Evolutionary conservation across 2,888 invertebrate genomes (phyloP).

Genomic region (Harmothoe impar): DNA sequence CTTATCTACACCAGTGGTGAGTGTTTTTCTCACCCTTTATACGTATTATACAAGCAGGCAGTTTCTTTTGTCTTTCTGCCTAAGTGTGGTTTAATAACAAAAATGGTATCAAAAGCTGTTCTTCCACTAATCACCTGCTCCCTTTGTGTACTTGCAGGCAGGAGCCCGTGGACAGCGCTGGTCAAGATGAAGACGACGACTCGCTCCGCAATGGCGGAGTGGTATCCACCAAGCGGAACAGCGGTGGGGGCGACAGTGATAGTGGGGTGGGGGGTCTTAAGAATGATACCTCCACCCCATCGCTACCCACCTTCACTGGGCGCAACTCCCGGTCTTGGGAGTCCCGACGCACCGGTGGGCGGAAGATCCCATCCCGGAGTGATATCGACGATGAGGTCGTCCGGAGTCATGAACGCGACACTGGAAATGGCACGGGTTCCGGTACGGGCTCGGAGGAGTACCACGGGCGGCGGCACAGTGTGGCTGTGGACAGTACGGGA

Average conservation of each 20-base stretch:
- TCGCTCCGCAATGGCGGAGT: not conserved
- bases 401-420: not conserved
- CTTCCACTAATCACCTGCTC: not conserved
- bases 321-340: not conserved
- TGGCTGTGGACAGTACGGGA: conserved; percentile 56
- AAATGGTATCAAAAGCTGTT: no score
- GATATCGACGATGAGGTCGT: not conserved
- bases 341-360: not conserved
- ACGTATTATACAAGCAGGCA: no score
- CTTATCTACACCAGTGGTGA: no score
- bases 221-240: not conserved
- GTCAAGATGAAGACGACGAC: not conserved
- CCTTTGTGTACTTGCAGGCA: conserved; percentile 23
- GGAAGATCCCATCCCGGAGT: not conserved
- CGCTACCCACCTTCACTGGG: conserved; percentile 17
- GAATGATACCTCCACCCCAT: not conserved
- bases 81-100: no score
- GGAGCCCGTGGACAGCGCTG: conserved; percentile 1
- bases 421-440: conserved; percentile 30
- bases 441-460: conserved; percentile 45
- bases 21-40: no score
- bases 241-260: conserved; percentile 5
- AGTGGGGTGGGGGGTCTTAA: not conserved
- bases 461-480: conserved; percentile 49
- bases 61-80: no score